phyloP scores from a whole-genome alignment of 2,797 vertebrate genomes.

The Uromys caudimaculatus region DNA sequence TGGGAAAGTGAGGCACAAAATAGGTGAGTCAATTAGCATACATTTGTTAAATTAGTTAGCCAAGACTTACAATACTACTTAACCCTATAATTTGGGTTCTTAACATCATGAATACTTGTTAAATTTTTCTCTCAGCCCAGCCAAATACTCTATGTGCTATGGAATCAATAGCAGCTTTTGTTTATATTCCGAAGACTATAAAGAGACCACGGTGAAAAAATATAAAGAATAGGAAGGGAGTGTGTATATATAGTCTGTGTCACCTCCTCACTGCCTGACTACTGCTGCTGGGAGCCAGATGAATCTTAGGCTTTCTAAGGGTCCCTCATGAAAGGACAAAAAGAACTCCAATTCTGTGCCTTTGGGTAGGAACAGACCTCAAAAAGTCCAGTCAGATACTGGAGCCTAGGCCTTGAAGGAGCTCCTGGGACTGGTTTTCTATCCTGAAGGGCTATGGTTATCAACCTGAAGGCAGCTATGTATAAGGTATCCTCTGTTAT shows the following conservation, averaged over 20 bases:
- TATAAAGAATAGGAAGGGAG: background rate
- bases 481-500: background rate
- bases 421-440: background rate
- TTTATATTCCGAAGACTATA: background rate
- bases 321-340: background rate
- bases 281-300: background rate
- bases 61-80: constrained; percentile 18
- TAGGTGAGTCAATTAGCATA: background rate
- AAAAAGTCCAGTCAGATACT: background rate
- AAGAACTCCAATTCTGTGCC: background rate
- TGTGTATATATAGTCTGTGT: background rate
- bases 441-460: background rate
- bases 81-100: background rate
- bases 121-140: background rate
- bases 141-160: background rate
- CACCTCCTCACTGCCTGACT: background rate
- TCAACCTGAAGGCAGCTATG: too few relatives aligned
- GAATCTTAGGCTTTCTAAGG: too few relatives aligned
- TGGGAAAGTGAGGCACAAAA: constrained; percentile 3
- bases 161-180: background rate
- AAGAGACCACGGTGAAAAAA: background rate
- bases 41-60: background rate
- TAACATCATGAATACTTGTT: background rate
- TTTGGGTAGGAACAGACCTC: background rate
- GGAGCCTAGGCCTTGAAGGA: background rate